Base-by-base conservation (phyloP, 2,888 invertebrate genomes). In the Ecliptopera silaceata region DNA sequence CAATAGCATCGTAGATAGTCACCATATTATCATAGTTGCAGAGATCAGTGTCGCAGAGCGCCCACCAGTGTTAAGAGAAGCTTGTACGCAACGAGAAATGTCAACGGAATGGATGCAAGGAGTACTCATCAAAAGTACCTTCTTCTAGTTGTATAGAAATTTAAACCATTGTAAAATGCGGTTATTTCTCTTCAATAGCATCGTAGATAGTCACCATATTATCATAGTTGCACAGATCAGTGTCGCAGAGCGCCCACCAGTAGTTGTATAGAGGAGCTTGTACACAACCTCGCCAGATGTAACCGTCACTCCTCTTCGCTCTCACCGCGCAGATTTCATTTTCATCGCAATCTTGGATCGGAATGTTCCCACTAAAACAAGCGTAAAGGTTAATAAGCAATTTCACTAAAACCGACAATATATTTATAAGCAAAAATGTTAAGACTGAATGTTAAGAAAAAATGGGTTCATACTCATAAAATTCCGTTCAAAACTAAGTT, bases 271-370 rank as follows among this genome's bases (percentile, higher is more conserved):
- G 70, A 1, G 88, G 88, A 8, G 56, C 55, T 42, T 71, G 70
- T 3, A 84, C 44, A 58, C 88, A 89, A 4, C 88, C 88, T 8
- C 88, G 77, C 86, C 88, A 88, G 31, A 88, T 64, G 42, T 86
- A 88, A 1, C 84, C 85, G 15, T 78, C 65, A 11, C 71, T 75
- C 64, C 71, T 74, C 0, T 82, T 69, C 3, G 80, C 76, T 70
- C 66, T 82, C 1, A 88, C 77, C 11, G 74, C 86, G 65, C 88
- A 88, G 34, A 88, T 69, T 74, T 87, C 84, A 59, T 84, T 73
- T 18, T 70, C 52, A n/a, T 69, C 55, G 52, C 88, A 88, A 36
- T 74, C 69, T 71, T 80, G 69, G 4, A 70, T 70, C 2, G 80
- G 75, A 32, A 86, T 56, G 31, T 60, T 62, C 1, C 69, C 77